Percentiles rank a stretch among this genome's conserved stretches.
phyloP scores from a whole-genome alignment of 1,140 invertebrate genomes.

The Calliphora vicina region DNA sequence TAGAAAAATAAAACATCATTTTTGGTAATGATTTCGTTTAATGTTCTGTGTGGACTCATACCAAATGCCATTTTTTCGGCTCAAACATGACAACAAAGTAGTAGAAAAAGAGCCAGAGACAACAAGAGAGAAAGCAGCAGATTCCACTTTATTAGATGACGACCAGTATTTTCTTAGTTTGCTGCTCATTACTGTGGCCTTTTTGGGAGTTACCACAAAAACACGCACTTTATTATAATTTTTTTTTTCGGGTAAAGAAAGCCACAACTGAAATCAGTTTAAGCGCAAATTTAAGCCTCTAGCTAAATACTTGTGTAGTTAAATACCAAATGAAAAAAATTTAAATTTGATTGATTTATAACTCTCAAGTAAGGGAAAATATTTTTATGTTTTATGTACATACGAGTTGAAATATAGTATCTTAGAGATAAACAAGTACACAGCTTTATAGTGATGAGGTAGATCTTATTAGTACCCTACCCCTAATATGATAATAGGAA shows the following conservation, averaged over 20 bases:
- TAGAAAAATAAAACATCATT: slow-evolving; percentile 32
- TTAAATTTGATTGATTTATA: slow-evolving; percentile 59
- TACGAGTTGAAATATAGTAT: not conserved
- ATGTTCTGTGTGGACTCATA: not conserved
- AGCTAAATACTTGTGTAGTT: slow-evolving; percentile 47
- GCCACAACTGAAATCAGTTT: not conserved
- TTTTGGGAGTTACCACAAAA: slow-evolving; percentile 30
- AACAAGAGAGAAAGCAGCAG: not conserved
- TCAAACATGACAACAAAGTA: not conserved
- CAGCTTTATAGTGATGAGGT: too few species aligned
- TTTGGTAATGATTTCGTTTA: slow-evolving; percentile 23
- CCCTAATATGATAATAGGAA: too few species aligned
- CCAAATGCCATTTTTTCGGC: not conserved
- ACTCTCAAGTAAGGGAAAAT: slow-evolving; percentile 39
- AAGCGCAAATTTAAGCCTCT: slow-evolving; percentile 36
- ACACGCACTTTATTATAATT: slow-evolving; percentile 30
- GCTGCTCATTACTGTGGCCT: not conserved
- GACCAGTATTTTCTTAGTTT: not conserved
- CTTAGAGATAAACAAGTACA: not conserved
- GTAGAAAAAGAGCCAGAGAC: too few species aligned
- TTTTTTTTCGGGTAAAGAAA: not conserved
- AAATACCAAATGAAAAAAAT: slow-evolving; percentile 12
- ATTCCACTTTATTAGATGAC: not conserved
- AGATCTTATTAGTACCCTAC: too few species aligned
- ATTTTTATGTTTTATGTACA: too few species aligned